Evolutionary conservation across 2,888 invertebrate species (phyloP).

Genomic region (Parascotia fuliginaria): DNA sequence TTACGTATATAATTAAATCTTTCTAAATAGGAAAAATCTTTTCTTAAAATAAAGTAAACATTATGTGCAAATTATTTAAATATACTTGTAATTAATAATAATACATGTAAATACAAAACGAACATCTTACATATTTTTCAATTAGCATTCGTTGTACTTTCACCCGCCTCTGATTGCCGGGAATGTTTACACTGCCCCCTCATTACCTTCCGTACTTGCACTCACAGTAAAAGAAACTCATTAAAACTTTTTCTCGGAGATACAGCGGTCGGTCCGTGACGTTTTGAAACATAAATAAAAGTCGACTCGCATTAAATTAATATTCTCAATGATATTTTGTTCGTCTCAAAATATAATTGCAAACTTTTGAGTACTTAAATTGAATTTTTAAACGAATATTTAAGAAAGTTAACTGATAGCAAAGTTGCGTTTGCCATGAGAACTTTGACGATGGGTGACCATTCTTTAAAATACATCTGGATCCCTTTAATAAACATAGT

Average conservation of each 20-base stretch:
- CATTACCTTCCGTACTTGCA: constrained; percentile 47
- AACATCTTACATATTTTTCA: constrained; percentile 2
- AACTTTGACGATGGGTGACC: too few species aligned
- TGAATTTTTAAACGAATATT: too few species aligned
- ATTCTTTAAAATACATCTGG: too few species aligned
- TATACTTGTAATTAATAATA: too few species aligned
- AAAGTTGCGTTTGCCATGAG: too few species aligned
- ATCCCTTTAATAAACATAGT: too few species aligned
- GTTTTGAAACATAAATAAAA: constrained; percentile 57
- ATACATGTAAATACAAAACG: not conserved
- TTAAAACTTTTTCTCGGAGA: constrained; percentile 57
- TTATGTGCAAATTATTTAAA: too few species aligned
- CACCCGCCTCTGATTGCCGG: constrained; percentile 6
- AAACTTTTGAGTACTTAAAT: not conserved
- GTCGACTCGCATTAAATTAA: constrained; percentile 51
- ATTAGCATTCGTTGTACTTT: constrained; percentile 27
- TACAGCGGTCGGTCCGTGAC: constrained; percentile 43
- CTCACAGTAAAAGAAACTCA: constrained; percentile 56
- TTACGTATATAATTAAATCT: too few species aligned
- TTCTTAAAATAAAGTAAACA: too few species aligned
- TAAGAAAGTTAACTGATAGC: too few species aligned
- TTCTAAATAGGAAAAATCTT: too few species aligned
- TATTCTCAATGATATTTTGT: constrained; percentile 20
- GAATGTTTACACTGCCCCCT: constrained; percentile 22
- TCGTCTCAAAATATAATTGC: not conserved